Evolutionary conservation across 1,140 invertebrate genomes (phyloP).

Genomic region (Drosophila teissieri): DNA sequence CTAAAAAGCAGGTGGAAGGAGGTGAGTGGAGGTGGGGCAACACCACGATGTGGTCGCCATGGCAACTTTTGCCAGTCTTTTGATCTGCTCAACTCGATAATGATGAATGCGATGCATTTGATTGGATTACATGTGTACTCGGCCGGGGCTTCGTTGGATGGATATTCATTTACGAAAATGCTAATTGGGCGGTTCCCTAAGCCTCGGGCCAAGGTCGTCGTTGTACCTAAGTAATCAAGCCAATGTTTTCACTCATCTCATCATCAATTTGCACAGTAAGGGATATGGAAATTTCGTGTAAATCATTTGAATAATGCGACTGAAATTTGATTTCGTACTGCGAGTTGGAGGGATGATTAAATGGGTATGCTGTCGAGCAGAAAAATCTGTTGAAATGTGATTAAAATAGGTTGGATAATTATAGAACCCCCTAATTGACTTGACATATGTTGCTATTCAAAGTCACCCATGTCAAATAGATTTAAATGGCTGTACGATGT

Average conservation of each 20-base stretch:
- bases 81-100: conserved; percentile 59
- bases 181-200: conserved; percentile 53
- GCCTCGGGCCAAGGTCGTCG: conserved; percentile 36
- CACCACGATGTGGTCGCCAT: conserved; percentile 20
- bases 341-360: not conserved
- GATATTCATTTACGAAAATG: conserved; percentile 54
- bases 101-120: conserved; percentile 62
- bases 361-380: not conserved
- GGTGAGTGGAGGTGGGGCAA: not conserved
- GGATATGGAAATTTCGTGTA: not conserved
- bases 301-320: conserved; percentile 20
- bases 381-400: not conserved
- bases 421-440: too few species aligned
- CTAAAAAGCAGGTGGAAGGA: not conserved
- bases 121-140: conserved; percentile 65
- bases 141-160: conserved; percentile 7
- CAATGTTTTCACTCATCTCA: conserved; percentile 5
- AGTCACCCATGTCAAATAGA: too few species aligned
- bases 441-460: not conserved
- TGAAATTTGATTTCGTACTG: conserved; percentile 19
- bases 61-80: conserved; percentile 58
- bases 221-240: conserved; percentile 21
- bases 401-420: not conserved
- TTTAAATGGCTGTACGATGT: too few species aligned
- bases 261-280: conserved; percentile 14